Evolutionary conservation across 92 coral and sea anemone genomes (phyloP), one percentile per base, ranked within the genome.

Genomic region (Montipora capitata): DNA sequence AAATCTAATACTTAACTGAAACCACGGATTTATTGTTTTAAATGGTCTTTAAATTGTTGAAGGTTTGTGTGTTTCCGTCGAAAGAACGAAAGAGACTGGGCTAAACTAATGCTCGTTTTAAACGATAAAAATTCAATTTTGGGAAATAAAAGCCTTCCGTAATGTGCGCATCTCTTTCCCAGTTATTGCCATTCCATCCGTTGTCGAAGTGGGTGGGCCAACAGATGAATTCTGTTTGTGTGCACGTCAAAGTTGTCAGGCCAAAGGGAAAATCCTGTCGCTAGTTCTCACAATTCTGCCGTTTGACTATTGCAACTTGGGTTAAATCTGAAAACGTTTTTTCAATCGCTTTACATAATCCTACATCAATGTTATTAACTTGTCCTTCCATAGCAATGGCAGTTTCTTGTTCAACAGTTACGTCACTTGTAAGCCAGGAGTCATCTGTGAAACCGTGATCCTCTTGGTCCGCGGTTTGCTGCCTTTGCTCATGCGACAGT

Each of bases 371-470:
- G 45, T 88, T 85, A 49, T 80, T 76, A 73, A 48, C 45, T 65
- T 27, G 48, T 41, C 44, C 20, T 8, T 81, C 85, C 52, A 86
- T 69, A 44, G 70, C 82, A 76, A 59, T 56, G 40, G 12, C 68
- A 63, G 39, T 83, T 70, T 84, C 80, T 10, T 75, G 44, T 54
- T 75, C 82, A 68, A 72, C 59, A 7, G 58, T 82, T 45, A 67
- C 67, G 62, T 88, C 79, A 27, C 43, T 71, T 15, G 80, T 64
- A 5, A 62, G 64, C 61, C 87, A 91, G 5, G 88, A 85, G 44
- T 95, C 93, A 27, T 95, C 98, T 12, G 91, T 88, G 87, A 93
- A 93, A 57, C 95, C 96, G 58, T 90, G 96, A 43, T 94, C 96
- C 69, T 92, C 93, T 73, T 62, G 86, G 51, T 90, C 96, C 76